phyloP scores from a whole-genome alignment of 2,797 vertebrate species.

The Amazona finschi region DNA sequence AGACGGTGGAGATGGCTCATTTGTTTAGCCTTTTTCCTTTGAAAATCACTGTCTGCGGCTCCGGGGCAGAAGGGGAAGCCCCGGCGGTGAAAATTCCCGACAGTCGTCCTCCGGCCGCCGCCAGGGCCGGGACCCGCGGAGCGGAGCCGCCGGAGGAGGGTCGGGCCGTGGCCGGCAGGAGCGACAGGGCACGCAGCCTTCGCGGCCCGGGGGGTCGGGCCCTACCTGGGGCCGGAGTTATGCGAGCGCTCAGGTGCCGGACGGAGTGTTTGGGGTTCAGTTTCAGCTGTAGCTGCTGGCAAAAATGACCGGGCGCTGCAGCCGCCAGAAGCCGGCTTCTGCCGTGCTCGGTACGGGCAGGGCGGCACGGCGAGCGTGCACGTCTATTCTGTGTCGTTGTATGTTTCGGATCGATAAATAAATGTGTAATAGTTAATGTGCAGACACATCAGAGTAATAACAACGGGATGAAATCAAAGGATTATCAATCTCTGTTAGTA shows the following conservation, averaged over 20 bases:
- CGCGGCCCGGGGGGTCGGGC: not conserved
- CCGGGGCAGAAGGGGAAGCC: not conserved
- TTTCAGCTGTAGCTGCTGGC: not conserved
- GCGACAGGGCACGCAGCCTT: not conserved
- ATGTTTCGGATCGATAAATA: conserved; percentile 77
- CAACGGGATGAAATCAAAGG: conserved; percentile 83
- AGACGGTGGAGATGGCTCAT: not conserved
- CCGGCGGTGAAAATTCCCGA: not conserved
- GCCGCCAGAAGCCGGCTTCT: not conserved
- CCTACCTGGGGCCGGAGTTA: not conserved
- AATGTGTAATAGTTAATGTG: conserved; percentile 78
- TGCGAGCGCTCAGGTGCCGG: not conserved
- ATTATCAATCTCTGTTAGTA: conserved; percentile 83
- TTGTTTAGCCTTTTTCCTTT: not conserved
- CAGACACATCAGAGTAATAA: conserved; percentile 80
- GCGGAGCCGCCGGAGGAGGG: not conserved
- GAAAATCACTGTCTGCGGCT: not conserved
- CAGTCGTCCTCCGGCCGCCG: not conserved
- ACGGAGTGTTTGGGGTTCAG: not conserved
- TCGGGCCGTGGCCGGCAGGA: not conserved
- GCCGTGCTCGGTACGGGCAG: not conserved
- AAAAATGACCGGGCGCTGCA: not conserved
- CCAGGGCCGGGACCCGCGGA: not conserved
- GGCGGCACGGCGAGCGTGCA: not conserved
- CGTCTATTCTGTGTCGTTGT: conserved; percentile 52